Conservation (phyloP, 2,113 vertebrate genomes). For the Peromyscus polionotus region DNA sequence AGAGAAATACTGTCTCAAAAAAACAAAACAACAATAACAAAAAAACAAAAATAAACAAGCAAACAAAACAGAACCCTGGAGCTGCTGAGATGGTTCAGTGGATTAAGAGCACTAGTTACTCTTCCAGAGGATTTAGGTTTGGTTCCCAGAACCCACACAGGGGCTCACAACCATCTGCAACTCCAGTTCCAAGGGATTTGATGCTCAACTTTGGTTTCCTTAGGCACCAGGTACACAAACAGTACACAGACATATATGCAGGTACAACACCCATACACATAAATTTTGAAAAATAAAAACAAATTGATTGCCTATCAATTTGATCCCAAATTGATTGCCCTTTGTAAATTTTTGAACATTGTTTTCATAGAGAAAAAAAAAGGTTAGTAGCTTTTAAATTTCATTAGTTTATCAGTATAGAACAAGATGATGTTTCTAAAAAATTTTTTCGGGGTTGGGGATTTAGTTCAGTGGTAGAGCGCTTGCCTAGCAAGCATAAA, state of each 20-base stretch:
- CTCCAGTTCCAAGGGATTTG: not conserved
- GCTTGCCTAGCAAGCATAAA: too few species aligned
- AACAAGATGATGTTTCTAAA: not conserved
- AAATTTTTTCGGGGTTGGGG: too few species aligned
- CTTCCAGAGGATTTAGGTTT: not conserved
- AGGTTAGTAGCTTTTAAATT: not conserved
- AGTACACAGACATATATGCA: not conserved
- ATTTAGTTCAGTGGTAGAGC: too few species aligned
- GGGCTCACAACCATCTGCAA: not conserved
- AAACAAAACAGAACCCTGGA: not conserved
- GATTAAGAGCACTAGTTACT: not conserved
- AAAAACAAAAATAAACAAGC: not conserved
- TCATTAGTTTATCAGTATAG: not conserved
- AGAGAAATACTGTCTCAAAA: not conserved
- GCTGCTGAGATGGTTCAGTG: not conserved
- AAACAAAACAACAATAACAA: not conserved
- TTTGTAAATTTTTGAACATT: slow-evolving; percentile 12
- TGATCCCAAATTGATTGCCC: not conserved
- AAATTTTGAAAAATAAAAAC: not conserved
- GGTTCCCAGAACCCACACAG: not conserved
- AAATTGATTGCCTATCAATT: too few species aligned
- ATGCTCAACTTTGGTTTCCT: not conserved
- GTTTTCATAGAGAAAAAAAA: not conserved
- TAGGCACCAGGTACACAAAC: not conserved
- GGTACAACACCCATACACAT: not conserved